Base-by-base conservation (phyloP, 2,888 invertebrate species). In the Leucophora obtusa region DNA sequence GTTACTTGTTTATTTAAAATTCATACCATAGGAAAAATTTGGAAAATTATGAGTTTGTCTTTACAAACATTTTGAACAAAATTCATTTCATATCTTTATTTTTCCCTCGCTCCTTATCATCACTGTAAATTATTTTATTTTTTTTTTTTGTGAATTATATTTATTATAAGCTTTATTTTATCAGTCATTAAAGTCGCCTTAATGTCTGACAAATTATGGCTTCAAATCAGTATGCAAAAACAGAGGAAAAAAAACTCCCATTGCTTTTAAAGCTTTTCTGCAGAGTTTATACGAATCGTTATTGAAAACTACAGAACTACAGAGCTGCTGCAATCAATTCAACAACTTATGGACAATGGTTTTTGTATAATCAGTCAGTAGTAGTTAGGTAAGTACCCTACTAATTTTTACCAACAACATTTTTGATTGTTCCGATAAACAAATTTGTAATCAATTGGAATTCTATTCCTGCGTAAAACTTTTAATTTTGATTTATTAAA, bases 161-260 rank as follows among this genome's bases (percentile, higher is more conserved):
- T n/a, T 5, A 21, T 50, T 47, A 53, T 62, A 54, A 65, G 60
- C 59, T 66, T 53, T 58, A 62, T 68, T 78, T 83, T 84, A 85
- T 85, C 81, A 84, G 79, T 38, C 83, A 84, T 85, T 84, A 82
- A 83, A 79, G 87, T 83, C 87, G 87, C 87, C 87, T 83, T 81
- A 60, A 76, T 84, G 87, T 87, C 87, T 87, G 85, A 70, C 77
- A 79, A 75, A 77, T 72, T 56, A 72, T 72, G 50, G 14, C n/a
- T 71, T 38, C 9, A 7, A 65, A 70, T 54, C n/a, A 56, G 8
- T 47, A 47, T 47, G 43, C 43, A 47, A 47, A 47, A 78, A 66
- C 18, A 54, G 28, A 0, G 24, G 15, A 51, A 10, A 66, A 59
- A 63, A 70, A 50, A 53, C 21, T 60, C 24, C 33, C 71, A 71